Conservation (phyloP, 2,797 vertebrate species). For the Synaphobranchus kaupii region DNA sequence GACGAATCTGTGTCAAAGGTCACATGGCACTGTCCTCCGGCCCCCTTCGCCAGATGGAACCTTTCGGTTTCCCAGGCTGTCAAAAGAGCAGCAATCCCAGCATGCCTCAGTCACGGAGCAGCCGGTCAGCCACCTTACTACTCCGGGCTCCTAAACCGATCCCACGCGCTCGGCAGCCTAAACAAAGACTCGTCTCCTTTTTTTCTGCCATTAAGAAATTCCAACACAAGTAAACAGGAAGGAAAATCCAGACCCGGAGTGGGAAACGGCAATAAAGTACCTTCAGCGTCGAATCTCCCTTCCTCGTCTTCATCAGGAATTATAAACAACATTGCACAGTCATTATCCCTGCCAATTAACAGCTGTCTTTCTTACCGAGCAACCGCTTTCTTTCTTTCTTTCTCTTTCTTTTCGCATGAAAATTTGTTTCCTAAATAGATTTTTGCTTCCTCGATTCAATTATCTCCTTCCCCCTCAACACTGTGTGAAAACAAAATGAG, state of each 20-base stretch:
- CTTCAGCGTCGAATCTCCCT: conserved; percentile 41
- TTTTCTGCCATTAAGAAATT: conserved; percentile 56
- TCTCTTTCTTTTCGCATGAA: conserved; percentile 64
- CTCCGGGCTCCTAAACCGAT: conserved; percentile 39
- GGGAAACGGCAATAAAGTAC: conserved; percentile 47
- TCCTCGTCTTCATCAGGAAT: conserved; percentile 42
- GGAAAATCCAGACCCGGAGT: conserved; percentile 58
- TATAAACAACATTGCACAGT: conserved; percentile 45
- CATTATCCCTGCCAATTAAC: conserved; percentile 68
- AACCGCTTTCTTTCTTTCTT: conserved; percentile 52
- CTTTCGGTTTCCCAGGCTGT: conserved; percentile 78
- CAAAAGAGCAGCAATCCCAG: conserved; percentile 45
- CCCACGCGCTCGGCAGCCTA: conserved; percentile 43
- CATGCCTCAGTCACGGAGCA: not conserved
- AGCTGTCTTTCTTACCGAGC: conserved; percentile 54
- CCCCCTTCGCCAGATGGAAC: conserved; percentile 77
- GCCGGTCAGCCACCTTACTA: conserved; percentile 12
- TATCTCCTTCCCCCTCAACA: conserved; percentile 53
- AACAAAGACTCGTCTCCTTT: conserved; percentile 64
- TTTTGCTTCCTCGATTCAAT: conserved; percentile 67
- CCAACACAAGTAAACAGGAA: conserved; percentile 63
- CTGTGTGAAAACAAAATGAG: conserved; percentile 66
- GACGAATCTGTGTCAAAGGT: conserved; percentile 79
- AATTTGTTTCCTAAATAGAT: conserved; percentile 76
- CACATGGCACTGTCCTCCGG: conserved; percentile 67